Evolutionary conservation across 1,140 invertebrate genomes (phyloP), one percentile per base, ranked within the genome.

Genomic region (Halesus radiatus): DNA sequence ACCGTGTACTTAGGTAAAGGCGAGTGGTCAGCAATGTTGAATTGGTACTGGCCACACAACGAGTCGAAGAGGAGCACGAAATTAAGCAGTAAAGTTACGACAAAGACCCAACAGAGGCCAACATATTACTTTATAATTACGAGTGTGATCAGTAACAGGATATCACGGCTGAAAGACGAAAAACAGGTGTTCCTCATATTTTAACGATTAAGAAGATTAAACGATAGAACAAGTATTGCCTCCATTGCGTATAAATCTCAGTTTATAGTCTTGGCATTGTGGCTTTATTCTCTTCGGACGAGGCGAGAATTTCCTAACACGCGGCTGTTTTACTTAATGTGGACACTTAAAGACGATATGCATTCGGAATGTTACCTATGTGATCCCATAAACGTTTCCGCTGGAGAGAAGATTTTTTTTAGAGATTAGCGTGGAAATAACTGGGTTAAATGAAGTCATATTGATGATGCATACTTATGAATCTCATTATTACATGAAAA

Each of bases 101-200:
- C 62, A 66, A 32, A 66, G 10, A 66, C 2, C 62, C 62, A 45
- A 32, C n/a, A 66, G 22, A 13, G n/a, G 22, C 62, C 56, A 60
- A 20, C 56, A 7, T 20, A n/a, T 22, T 32, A 29, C 5, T 26
- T 26, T 29, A n/a, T 66, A 66, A 66, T 66, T 66, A 66, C 62
- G 26, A 29, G 16, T 29, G 62, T 66, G 62, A 66, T 66, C 29
- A 66, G 26, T 66, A 66, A 66, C 62, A 66, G 62, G 62, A 66
- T 66, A 66, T 32, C 62, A 18, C 26, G 37, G 37, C 37, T 45
- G 10, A 13, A 45, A 45, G 8, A 45, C 26, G 62, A 16, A 26
- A 32, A 66, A 66, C 62, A 66, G 62, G 62, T 66, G 62, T 66
- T 66, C 26, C 62, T 66, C 62, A 66, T 66, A 66, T 66, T 66